Evolutionary conservation across 2,888 invertebrate species (phyloP).

Genomic region (Acleris sparsana): DNA sequence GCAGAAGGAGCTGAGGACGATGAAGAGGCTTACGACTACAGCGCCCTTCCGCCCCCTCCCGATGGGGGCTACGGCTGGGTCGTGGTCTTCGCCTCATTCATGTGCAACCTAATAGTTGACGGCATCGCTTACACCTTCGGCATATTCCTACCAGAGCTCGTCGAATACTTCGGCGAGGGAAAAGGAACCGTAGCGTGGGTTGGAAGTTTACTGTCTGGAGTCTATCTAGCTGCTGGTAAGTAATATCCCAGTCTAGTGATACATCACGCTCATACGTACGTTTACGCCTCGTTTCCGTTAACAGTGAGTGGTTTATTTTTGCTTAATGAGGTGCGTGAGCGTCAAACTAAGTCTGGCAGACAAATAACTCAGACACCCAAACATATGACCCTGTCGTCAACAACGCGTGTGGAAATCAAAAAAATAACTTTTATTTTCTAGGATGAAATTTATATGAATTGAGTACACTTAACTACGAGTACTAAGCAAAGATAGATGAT

Average conservation of each 20-base stretch:
- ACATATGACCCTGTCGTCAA: not conserved
- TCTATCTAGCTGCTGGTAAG: slow-evolving; percentile 96
- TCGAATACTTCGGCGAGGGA: slow-evolving; percentile 91
- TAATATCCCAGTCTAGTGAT: slow-evolving; percentile 30
- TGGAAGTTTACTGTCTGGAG: slow-evolving; percentile 96
- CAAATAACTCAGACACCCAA: not conserved
- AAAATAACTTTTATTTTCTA: not conserved
- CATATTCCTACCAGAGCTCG: slow-evolving; percentile 92
- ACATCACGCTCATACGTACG: not conserved
- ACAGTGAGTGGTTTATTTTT: slow-evolving; percentile 21
- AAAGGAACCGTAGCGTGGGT: slow-evolving; percentile 96
- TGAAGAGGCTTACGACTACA: slow-evolving; percentile 86
- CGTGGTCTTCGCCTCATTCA: slow-evolving; percentile 97
- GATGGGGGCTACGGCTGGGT: slow-evolving; percentile 97
- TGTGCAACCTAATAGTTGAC: slow-evolving; percentile 99
- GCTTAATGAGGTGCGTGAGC: slow-evolving; percentile 25
- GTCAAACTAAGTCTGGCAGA: slow-evolving; percentile 3
- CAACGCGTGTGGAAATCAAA: no score
- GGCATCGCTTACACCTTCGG: slow-evolving; percentile 99
- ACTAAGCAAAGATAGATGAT: not conserved
- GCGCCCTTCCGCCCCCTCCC: slow-evolving; percentile 92
- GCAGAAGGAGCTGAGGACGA: slow-evolving; percentile 85
- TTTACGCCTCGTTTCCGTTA: slow-evolving; percentile 17
- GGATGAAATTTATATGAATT: not conserved
- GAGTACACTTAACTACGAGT: not conserved